A percentile compares a stretch with the other conserved stretches of the same genome.
Conservation (phyloP, 92 coral and sea anemone species). For the Epizoanthus scotinus region DNA sequence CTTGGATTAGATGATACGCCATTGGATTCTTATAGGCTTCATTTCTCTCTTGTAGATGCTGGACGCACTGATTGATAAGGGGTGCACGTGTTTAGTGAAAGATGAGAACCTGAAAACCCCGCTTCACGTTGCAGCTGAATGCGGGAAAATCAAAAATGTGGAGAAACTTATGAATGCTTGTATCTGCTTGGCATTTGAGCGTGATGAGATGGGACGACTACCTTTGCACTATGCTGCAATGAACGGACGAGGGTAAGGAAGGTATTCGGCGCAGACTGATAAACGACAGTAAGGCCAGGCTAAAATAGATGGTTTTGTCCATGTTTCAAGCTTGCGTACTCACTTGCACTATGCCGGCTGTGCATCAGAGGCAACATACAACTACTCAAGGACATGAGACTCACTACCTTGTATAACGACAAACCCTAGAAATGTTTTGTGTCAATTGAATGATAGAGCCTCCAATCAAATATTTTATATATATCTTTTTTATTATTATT, state of each 20-base stretch:
- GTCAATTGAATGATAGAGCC: no score
- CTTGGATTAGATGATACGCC: background rate
- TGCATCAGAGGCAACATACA: no score
- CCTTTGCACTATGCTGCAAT: conserved; percentile 75
- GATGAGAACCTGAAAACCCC: conserved; percentile 65
- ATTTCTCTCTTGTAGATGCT: conserved; percentile 46
- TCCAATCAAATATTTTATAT: no score
- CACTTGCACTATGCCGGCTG: no score
- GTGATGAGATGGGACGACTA: conserved; percentile 53
- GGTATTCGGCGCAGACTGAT: background rate
- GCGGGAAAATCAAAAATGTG: conserved; percentile 55
- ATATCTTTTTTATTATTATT: no score
- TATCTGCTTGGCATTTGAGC: conserved; percentile 37
- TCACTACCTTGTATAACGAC: no score
- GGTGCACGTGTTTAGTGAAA: conserved; percentile 59
- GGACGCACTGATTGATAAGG: conserved; percentile 51
- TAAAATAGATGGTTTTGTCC: background rate
- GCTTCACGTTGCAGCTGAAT: conserved; percentile 71
- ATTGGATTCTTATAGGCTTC: background rate
- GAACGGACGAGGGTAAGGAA: conserved; percentile 64
- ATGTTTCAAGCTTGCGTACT: background rate
- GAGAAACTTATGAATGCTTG: conserved; percentile 53
- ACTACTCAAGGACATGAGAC: no score
- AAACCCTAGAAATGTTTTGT: no score
- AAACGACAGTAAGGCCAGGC: background rate